These are phyloP conservation scores for Hystrix cristata DNA, from an alignment of 2,113 vertebrate species.

Conservation along the genomic window DNA sequence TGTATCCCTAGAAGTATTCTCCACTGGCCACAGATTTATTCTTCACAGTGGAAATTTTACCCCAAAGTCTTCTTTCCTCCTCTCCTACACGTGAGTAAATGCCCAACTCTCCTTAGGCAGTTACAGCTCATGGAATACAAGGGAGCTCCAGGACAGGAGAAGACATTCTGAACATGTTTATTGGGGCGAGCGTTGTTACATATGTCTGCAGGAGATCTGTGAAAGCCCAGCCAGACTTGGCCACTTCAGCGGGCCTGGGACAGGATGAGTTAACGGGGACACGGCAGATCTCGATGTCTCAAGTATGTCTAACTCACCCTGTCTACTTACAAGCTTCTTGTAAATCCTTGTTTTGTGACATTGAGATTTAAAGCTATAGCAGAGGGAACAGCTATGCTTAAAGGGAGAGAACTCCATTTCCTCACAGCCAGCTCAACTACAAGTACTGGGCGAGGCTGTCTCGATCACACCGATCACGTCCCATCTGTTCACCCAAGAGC, in stretches of 20 bases:
- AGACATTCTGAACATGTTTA: background rate
- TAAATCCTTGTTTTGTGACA: background rate
- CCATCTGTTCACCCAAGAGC: background rate
- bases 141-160: background rate
- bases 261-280: background rate
- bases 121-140: background rate
- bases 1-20: background rate
- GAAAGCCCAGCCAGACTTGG: background rate
- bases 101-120: background rate
- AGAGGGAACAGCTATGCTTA: background rate
- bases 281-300: background rate
- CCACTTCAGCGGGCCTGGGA: background rate
- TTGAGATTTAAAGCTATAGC: background rate
- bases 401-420: background rate
- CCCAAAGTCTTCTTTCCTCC: accelerated
- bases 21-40: background rate
- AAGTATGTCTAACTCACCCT: background rate
- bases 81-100: background rate
- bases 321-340: background rate
- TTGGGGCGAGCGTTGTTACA: background rate
- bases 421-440: background rate
- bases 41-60: background rate
- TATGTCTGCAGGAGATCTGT: background rate
- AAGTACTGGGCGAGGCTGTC: background rate
- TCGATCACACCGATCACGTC: background rate